Percentiles rank a stretch among this genome's conserved stretches.
Evolutionary conservation across 2,888 invertebrate species (phyloP).

Genomic region (Vandiemenella viatica): DNA sequence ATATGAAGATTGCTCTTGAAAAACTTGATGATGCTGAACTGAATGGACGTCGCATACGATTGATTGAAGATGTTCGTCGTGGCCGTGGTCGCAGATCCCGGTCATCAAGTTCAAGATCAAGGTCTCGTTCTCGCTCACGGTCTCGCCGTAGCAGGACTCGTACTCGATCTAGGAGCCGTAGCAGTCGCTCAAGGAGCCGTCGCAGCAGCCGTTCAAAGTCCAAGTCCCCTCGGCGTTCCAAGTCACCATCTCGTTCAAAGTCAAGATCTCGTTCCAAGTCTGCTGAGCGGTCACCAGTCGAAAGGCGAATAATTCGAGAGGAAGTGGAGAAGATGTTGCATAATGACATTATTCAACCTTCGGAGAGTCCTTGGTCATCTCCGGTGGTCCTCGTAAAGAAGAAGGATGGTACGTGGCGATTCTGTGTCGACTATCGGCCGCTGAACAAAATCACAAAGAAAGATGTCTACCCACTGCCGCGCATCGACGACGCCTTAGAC

Average conservation of each 20-base stretch:
- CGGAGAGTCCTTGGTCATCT: too few species aligned
- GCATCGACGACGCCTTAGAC: too few species aligned
- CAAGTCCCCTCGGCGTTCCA: slow-evolving; percentile 55
- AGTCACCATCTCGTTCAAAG: slow-evolving; percentile 50
- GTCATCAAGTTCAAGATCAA: slow-evolving; percentile 46
- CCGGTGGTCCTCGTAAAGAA: too few species aligned
- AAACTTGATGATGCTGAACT: slow-evolving; percentile 92
- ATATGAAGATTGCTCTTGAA: slow-evolving; percentile 92
- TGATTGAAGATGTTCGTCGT: slow-evolving; percentile 66
- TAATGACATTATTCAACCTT: too few species aligned
- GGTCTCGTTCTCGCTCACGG: slow-evolving; percentile 54
- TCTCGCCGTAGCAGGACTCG: slow-evolving; percentile 35
- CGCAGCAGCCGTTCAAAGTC: slow-evolving; percentile 44
- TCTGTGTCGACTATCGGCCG: too few species aligned
- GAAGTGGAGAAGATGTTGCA: too few species aligned
- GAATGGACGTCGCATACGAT: slow-evolving; percentile 81
- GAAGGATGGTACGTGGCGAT: too few species aligned
- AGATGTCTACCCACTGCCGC: too few species aligned
- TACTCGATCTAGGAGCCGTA: slow-evolving; percentile 37
- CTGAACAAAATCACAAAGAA: too few species aligned
- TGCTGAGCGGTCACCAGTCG: slow-evolving; percentile 42
- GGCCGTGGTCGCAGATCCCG: slow-evolving; percentile 43
- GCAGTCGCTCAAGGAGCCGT: slow-evolving; percentile 36
- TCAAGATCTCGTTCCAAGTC: slow-evolving; percentile 33
- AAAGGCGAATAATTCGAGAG: too few species aligned